Conservation (phyloP, 2,113 vertebrate species). For the Chloropsis hardwickii region DNA sequence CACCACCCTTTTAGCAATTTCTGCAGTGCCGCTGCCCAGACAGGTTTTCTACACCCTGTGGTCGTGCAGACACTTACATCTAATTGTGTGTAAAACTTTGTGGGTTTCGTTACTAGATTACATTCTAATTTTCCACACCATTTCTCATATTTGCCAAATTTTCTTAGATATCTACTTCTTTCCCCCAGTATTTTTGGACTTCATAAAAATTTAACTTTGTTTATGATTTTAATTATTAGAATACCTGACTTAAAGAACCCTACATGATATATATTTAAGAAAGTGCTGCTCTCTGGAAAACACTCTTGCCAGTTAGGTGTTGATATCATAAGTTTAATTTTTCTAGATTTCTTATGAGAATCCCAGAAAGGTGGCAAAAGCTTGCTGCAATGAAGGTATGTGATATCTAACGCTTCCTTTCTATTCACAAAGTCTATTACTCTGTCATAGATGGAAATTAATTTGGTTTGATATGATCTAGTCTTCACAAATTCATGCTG, state of each 20-base stretch:
- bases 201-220: neutral
- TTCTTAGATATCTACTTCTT: neutral
- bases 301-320: neutral
- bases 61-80: neutral
- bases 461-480: neutral
- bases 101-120: neutral
- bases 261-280: neutral
- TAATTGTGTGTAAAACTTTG: neutral
- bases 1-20: neutral
- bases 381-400: neutral
- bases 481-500: neutral
- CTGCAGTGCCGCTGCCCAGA: neutral
- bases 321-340: neutral
- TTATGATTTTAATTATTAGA: neutral
- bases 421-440: neutral
- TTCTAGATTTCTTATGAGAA: neutral
- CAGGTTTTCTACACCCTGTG: neutral
- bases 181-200: neutral
- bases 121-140: neutral
- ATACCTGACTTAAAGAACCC: neutral
- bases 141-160: neutral
- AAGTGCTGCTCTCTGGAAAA: neutral
- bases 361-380: rapidly evolving
- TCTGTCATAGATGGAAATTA: neutral
- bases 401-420: neutral